Percentiles rank a stretch among this genome's conserved stretches.
These are phyloP conservation scores for Pachypeltis micranthus DNA, from an alignment of 1,140 invertebrate genomes.

Conservation along the genomic window DNA sequence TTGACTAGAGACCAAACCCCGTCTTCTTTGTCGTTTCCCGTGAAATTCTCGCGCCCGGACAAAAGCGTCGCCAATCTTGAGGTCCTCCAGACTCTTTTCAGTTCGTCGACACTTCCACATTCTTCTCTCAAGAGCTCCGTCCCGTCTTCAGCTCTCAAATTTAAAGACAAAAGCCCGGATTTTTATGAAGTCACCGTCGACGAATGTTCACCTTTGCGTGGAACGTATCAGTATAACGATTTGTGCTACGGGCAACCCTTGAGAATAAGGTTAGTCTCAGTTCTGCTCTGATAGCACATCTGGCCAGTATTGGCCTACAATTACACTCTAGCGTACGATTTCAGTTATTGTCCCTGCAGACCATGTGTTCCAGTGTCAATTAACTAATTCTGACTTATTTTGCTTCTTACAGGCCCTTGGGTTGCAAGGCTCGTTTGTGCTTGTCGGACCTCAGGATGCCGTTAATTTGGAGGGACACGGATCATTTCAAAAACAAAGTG, in stretches of 20 bases:
- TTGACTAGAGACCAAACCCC: too few relatives aligned
- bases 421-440: conserved; percentile 37
- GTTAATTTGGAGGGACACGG: conserved; percentile 58
- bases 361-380: too few relatives aligned
- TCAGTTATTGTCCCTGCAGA: too few relatives aligned
- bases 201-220: background rate
- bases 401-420: conserved; percentile 17
- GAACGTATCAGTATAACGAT: background rate
- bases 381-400: too few relatives aligned
- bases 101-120: too few relatives aligned
- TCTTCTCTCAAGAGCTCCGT: background rate
- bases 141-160: background rate
- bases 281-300: too few relatives aligned
- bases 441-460: conserved; percentile 54
- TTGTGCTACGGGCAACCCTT: background rate
- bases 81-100: too few relatives aligned
- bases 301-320: too few relatives aligned
- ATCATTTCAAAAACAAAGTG: conserved; percentile 57
- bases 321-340: too few relatives aligned
- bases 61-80: too few relatives aligned
- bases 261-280: background rate
- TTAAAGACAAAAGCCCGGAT: background rate
- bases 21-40: too few relatives aligned
- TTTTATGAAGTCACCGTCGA: background rate
- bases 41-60: too few relatives aligned